A percentile compares a stretch with the other conserved stretches of the same genome.
Evolutionary conservation across 2,113 vertebrate species (phyloP).

Genomic region (Neogale vison): DNA sequence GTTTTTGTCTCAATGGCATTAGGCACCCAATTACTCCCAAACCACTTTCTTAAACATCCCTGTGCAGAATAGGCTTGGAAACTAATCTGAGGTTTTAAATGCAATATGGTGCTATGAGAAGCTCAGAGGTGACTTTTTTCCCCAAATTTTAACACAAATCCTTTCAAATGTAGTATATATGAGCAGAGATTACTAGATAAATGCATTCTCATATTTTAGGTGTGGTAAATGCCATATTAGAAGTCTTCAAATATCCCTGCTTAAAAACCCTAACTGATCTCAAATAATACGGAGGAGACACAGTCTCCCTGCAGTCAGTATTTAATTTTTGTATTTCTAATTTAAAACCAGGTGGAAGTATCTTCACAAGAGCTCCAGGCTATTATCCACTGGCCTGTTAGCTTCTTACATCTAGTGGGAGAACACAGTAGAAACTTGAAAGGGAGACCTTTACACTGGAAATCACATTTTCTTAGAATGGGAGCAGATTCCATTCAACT

Average conservation of each 20-base stretch:
- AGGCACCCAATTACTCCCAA: not conserved
- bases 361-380: conserved; percentile 48
- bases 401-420: conserved; percentile 63
- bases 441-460: conserved; percentile 49
- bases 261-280: conserved; percentile 32
- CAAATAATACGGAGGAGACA: conserved; percentile 67
- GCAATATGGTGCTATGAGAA: not conserved
- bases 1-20: not conserved
- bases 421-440: conserved; percentile 63
- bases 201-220: not conserved
- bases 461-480: conserved; percentile 75
- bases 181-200: not conserved
- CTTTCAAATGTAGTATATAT: not conserved
- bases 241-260: not conserved
- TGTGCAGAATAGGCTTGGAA: not conserved
- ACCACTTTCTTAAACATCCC: not conserved
- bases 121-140: not conserved
- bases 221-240: not conserved
- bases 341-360: conserved; percentile 33
- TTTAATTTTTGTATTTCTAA: conserved; percentile 63
- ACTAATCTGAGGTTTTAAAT: not conserved
- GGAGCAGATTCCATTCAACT: conserved; percentile 74
- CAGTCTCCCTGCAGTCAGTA: conserved; percentile 70
- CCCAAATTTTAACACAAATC: not conserved
- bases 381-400: conserved; percentile 46